These are phyloP conservation scores for Hydrocynus forskahlii DNA, from an alignment of 2,797 vertebrate genomes.

Conservation along the genomic window DNA sequence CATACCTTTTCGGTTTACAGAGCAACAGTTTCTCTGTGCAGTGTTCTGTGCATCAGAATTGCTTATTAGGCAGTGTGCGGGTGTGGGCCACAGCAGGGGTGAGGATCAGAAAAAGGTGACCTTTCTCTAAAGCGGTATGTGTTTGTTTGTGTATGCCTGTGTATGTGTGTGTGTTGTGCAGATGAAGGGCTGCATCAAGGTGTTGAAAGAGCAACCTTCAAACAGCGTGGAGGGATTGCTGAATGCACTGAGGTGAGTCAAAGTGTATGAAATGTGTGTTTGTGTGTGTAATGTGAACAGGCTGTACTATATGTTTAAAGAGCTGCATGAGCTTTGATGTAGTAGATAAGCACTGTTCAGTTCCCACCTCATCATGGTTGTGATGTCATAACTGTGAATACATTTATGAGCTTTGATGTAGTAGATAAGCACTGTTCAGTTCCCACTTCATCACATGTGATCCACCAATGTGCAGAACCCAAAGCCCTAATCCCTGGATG, in stretches of 20 bases:
- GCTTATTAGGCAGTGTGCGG: conserved; percentile 1
- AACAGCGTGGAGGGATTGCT: conserved; percentile 91
- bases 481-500: too few species aligned
- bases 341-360: not conserved
- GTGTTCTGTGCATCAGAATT: not conserved
- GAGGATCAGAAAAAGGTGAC: conserved; percentile 64
- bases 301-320: not conserved
- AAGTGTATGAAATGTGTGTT: not conserved
- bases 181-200: conserved; percentile 96
- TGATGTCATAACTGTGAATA: too few species aligned
- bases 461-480: too few species aligned
- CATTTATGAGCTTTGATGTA: too few species aligned
- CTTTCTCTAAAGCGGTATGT: conserved; percentile 62
- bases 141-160: conserved; percentile 45
- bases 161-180: conserved; percentile 58
- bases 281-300: not conserved
- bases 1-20: not conserved
- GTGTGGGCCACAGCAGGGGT: conserved; percentile 37
- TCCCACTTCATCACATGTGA: too few species aligned
- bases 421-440: too few species aligned
- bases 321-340: not conserved
- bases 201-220: conserved; percentile 91
- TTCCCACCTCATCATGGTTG: too few species aligned
- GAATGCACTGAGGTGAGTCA: conserved; percentile 86
- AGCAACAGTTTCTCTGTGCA: not conserved